Base-by-base conservation (phyloP, 2,113 vertebrate species). In the Xenopus tropicalis region DNA sequence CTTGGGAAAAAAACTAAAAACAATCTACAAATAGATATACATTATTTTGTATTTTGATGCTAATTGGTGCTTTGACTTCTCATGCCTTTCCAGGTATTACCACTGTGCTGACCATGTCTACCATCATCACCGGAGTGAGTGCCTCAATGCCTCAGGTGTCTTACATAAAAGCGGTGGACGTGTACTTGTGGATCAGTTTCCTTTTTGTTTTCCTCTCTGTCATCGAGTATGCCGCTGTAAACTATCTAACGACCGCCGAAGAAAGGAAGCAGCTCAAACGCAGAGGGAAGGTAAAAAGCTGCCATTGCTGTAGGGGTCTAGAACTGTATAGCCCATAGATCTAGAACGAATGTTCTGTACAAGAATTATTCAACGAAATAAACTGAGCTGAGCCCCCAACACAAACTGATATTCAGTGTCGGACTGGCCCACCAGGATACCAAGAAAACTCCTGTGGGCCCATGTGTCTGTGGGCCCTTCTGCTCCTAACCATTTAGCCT, bases 171-270 rank as follows among this genome's bases (percentile, higher is more conserved):
- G 95, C 94, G 0, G 92, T 95, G 86, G 94, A 96, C 48, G 84
- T 96, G 69, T 94, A 95, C 85, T 86, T 98, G 86, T 96, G 95
- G 94, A 91, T 90, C 87, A 96, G 95, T 86, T 98, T 96, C 84
- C 88, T 96, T 69, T 96, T 95, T 70, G 94, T 96, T 79, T 96
- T 96, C 85, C 89, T 96, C 69, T 94, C 94, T 0, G 94, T 96
- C 71, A 92, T 93, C 0, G 95, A 96, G 78, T 96, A 95, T 0
- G 95, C 94, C 2, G 93, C 94, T 0, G 91, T 96, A 71, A 98
- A 96, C 88, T 95, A 94, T 90, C 93, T 95, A 82, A 96, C 95
- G 79, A 95, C 94, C 0, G 74, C 89, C 62, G 92, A 94, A 85
- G 95, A 95, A 69, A 68, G 66, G 80, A 85, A 88, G 16, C 85